Evolutionary conservation across 2,797 vertebrate genomes (phyloP), one percentile per base, ranked within the genome.

Genomic region (Lepilemur ruficaudatus): DNA sequence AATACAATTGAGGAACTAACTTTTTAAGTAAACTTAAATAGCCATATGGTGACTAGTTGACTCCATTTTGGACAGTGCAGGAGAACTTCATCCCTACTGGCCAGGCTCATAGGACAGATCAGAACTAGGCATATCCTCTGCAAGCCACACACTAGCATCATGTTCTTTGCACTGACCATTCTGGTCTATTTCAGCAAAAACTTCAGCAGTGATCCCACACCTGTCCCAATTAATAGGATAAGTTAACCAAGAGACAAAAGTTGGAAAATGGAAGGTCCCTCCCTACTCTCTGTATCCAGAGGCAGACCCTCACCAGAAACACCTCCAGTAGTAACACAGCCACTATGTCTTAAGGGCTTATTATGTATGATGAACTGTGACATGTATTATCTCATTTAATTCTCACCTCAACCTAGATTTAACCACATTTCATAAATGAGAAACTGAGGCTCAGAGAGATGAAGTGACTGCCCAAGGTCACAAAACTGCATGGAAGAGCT

Each of bases 11-110:
- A 85, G 84, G 57, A 95, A 93, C 70, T 57, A 95, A 93, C 57
- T 82, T 94, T 92, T 86, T 70, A 91, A 90, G 80, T 91, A 67
- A 93, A 89, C 25, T 52, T 55, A 84, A 84, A 89, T 69, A 72
- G 18, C 41, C 67, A 70, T 30, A 35, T 85, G 52, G 59, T 94
- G 43, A 86, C 59, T 86, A 69, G 17, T 76, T 35, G 13, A 46
- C 93, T 92, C 52, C 48, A 70, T 57, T 72, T 3, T 93, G 57
- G 35, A 73, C n/a, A 73, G 38, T 87, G 32, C 46, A 79, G 87
- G 38, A 92, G 46, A 75, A 41, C 73, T 78, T 75, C 61, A 80
- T 75, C 65, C n/a, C 43, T 96, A 65, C 91, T 50, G 63, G 50
- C 18, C 81, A 83, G 65, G 25, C 52, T 94, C 28, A 43, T 38